phyloP scores from a whole-genome alignment of 1,140 invertebrate species.

The Achroia grisella region DNA sequence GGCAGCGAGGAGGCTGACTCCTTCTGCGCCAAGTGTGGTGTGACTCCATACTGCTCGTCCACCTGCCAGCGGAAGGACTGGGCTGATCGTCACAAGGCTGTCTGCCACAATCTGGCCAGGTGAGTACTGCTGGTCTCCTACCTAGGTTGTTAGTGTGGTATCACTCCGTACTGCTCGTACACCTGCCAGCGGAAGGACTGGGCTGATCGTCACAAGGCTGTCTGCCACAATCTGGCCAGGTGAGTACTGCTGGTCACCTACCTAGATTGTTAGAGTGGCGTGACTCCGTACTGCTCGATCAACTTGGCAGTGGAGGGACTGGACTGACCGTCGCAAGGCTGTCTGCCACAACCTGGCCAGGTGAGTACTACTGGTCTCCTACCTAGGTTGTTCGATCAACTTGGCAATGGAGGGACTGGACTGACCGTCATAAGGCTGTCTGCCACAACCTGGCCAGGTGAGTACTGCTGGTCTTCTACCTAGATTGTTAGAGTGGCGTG shows the following conservation, averaged over 20 bases:
- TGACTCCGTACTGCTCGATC: conserved; percentile 47
- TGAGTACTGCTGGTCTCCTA: too few species aligned
- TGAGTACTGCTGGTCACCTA: too few species aligned
- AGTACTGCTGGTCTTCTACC: too few species aligned
- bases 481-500: conserved; percentile 40
- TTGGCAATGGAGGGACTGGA: conserved; percentile 78
- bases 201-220: conserved; percentile 80
- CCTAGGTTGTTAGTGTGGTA: too few species aligned
- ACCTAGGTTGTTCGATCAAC: too few species aligned
- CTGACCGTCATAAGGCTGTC: conserved; percentile 78
- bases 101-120: conserved; percentile 45
- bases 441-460: conserved; percentile 43
- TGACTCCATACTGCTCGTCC: conserved; percentile 47
- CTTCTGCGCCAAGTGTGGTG: conserved; percentile 67
- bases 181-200: conserved; percentile 77
- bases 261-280: too few species aligned
- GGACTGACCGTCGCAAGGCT: conserved; percentile 80
- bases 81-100: conserved; percentile 80
- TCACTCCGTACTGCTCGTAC: conserved; percentile 47
- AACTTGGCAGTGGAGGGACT: conserved; percentile 77
- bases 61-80: conserved; percentile 77
- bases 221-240: conserved; percentile 45
- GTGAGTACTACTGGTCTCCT: conserved; percentile 21
- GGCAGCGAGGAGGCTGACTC: conserved; percentile 78
- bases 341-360: conserved; percentile 45